Base-by-base conservation (phyloP, 2,113 vertebrate genomes). In the Coptodon rendalli region DNA sequence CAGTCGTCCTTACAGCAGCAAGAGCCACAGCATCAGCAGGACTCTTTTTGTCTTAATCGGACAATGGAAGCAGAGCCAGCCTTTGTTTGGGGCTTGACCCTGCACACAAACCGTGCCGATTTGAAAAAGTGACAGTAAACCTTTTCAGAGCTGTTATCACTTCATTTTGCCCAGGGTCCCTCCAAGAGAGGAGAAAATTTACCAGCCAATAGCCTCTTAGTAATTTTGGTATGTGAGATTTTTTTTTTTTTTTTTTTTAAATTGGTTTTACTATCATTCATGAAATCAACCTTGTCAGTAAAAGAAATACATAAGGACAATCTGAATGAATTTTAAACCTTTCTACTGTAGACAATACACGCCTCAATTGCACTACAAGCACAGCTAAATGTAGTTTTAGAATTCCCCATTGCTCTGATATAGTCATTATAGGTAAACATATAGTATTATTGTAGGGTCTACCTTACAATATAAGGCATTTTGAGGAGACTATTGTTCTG, bases 81-180 rank as follows among this genome's bases (percentile, higher is more conserved):
- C 87, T 94, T 95, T 95, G 93, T 95, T 38, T 48, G 17, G 73
- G 88, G 92, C 68, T 92, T 92, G 92, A 93, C 91, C 90, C 90
- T 87, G 86, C 89, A 93, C 89, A 93, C 91, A 91, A 89, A 89
- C 91, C 66, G 34, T 34, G 84, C 88, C 76, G 91, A 93, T 90
- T 91, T 91, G 88, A 91, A 93, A 90, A 92, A 90, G 91, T 93
- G 93, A 95, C 93, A 95, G 94, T 93, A 92, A 94, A 92, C 90
- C 93, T 78, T 94, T 95, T 95, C 91, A 94, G 78, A 82, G 12
- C 48, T 5, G 29, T 53, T 59, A 81, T 81, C 84, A 88, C 91
- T 91, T 91, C 91, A 94, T 94, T 80, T 84, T 56, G 54, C 45
- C 48, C 87, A 66, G 85, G 83, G 91, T 93, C 89, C 89, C 81